A percentile compares a stretch with the other conserved stretches of the same genome.
Conservation (phyloP, 1,140 invertebrate genomes). For the Drosophila chauvacae region DNA sequence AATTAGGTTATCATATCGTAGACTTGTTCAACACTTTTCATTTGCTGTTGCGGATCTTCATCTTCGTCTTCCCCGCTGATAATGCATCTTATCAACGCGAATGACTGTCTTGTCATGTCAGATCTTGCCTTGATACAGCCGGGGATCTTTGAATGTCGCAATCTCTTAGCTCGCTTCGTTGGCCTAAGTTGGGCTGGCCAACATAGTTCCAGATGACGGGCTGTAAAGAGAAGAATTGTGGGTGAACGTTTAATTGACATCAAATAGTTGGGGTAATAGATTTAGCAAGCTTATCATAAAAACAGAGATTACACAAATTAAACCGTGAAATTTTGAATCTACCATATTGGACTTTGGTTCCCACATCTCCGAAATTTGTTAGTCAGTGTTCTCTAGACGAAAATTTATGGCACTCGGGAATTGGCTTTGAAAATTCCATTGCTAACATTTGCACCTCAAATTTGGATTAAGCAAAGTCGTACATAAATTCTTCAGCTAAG, state of each 20-base stretch:
- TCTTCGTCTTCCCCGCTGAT: conserved; percentile 84
- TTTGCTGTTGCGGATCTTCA: conserved; percentile 78
- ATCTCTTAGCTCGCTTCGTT: conserved; percentile 12
- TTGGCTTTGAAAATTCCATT: conserved; percentile 74
- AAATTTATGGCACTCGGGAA: conserved; percentile 52
- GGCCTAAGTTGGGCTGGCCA: conserved; percentile 17
- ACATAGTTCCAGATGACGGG: conserved; percentile 23
- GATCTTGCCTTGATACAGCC: conserved; percentile 19
- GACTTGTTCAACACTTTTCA: conserved; percentile 80
- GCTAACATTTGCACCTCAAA: conserved; percentile 27
- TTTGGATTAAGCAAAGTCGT: conserved; percentile 58
- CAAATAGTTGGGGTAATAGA: background rate
- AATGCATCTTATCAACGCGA: conserved; percentile 81
- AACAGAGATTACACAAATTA: conserved; percentile 1
- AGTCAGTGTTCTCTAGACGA: background rate
- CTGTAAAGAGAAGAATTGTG: conserved; percentile 21
- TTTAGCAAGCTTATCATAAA: conserved; percentile 4
- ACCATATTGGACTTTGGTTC: background rate
- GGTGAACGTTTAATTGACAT: conserved; percentile 2
- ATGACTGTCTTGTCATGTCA: conserved; percentile 72
- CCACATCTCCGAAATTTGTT: background rate
- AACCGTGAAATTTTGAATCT: too few relatives aligned
- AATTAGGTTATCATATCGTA: conserved; percentile 84
- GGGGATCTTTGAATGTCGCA: conserved; percentile 20
- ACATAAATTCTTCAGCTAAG: conserved; percentile 69